Base-by-base conservation (phyloP, 2,888 invertebrate genomes). In the Mesochorus sp. region DNA sequence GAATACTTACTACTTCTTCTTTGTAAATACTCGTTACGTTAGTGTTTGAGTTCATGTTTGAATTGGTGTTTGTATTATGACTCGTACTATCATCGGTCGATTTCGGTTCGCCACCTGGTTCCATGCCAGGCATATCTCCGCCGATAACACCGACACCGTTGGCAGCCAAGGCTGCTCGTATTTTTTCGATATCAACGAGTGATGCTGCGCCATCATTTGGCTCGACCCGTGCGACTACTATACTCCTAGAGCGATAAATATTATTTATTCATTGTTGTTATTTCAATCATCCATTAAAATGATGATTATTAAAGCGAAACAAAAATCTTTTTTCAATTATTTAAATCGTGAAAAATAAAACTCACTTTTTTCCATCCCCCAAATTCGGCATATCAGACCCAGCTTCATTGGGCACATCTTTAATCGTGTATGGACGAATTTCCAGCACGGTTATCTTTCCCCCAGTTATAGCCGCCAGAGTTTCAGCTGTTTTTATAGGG, bases 381-480 rank as follows among this genome's bases (percentile, higher is more conserved):
- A 78, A 53, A 62, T 55, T 85, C 12, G 83, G 79, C 39, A 80
- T 34, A 68, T 81, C 71, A 3, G 24, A 74, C 24, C 44, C 78
- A n/a, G 77, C 53, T 6, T 79, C 82, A 6, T 70, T 47, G 2
- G 85, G 79, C 10, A 77, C 76, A 66, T 84, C 86, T 55, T 84
- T 84, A 14, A 84, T 81, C 83, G 90, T 92, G 84, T 95, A 95
- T 0, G 96, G 95, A 78, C 95, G 93, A 49, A 96, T 94, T 71
- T 95, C 94, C 85, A 95, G 93, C 70, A 97, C 95, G 55, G 93
- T 94, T 0, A 97, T 95, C 88, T 94, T 94, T 1, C 95, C 96
- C 1, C 97, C 97, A 0, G 97, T 96, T 47, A 96, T 93, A 24
- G 95, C 94, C 76, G 94, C 94, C 28, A 97, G 91, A 39, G 96